Conservation (phyloP, 2,888 invertebrate genomes). For the Ferdinandea cuprea region DNA sequence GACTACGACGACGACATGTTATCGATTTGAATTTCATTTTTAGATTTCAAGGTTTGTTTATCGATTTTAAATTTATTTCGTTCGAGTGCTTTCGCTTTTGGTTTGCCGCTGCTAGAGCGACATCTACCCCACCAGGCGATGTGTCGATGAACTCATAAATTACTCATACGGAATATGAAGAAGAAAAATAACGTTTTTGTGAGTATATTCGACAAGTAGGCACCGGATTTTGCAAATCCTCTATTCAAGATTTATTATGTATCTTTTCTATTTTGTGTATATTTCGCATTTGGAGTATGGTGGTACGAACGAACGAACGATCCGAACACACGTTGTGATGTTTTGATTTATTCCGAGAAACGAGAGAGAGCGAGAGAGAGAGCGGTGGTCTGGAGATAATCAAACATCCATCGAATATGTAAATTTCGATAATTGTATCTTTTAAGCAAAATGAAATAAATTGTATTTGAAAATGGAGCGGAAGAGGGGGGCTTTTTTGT, state of each 20-base stretch:
- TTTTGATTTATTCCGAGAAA: constrained; percentile 42
- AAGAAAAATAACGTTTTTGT: not conserved
- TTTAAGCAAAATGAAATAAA: constrained; percentile 5
- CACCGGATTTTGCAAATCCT: constrained; percentile 3
- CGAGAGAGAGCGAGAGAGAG: too few species aligned
- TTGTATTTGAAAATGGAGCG: not conserved
- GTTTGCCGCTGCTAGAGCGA: not conserved
- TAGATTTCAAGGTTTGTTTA: constrained; percentile 72
- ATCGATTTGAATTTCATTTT: constrained; percentile 68
- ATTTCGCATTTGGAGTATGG: not conserved
- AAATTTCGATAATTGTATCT: constrained; percentile 28
- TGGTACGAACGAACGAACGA: not conserved
- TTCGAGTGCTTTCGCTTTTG: constrained; percentile 50
- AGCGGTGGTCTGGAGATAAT: constrained; percentile 25
- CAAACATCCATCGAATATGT: constrained; percentile 31
- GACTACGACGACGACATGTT: constrained; percentile 42
- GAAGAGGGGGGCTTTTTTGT: too few species aligned
- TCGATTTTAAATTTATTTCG: constrained; percentile 63
- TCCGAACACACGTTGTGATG: not conserved
- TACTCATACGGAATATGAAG: constrained; percentile 10
- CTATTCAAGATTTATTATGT: constrained; percentile 26
- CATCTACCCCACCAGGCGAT: not conserved
- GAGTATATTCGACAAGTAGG: constrained; percentile 37
- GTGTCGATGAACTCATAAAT: constrained; percentile 65
- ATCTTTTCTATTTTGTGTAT: not conserved